Base-by-base conservation (phyloP, 2,797 vertebrate genomes). In the Rhinoraja longicauda region DNA sequence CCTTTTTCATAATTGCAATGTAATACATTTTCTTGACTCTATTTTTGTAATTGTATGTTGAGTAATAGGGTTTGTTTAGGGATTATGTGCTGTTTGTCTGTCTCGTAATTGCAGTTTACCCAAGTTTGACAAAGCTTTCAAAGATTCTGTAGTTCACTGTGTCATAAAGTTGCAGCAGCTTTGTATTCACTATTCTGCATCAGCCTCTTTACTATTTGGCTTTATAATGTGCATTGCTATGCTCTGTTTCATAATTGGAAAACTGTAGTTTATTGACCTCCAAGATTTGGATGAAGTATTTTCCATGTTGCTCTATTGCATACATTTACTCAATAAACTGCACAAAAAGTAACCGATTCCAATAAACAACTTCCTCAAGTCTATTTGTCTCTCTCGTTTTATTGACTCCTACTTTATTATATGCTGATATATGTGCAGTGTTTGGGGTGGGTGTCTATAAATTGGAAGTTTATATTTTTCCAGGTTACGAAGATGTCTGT, bases 331-430 rank as follows among this genome's bases (percentile, higher is more conserved):
- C 90, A 92, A 92, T 92, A 73, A 72, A 45, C 75, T 92, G 90
- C 90, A 92, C 90, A 92, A 75, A 92, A 70, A 91, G 17, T 72
- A 73, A 75, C 12, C 67, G 75, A 36, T 92, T 57, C 90, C 67
- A 92, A 92, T 92, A 92, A 92, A 92, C 90, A 92, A 92, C 90
- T 92, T 78, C 92, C 75, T 93, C 92, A 93, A 93, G 92, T 36
- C 75, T 62, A 79, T 81, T 79, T 36, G 92, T 81, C 75, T 93
- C 92, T 36, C 59, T 78, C 79, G 92, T 93, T 93, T 96, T 95
- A 95, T 94, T 94, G 94, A 94, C 96, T 94, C 95, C 95, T 92
- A 95, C 95, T 95, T 96, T 95, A 95, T 94, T 94, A 93, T 96
- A 95, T 95, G 93, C 93, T 95, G 96, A 96, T 97, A 95, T 97